Evolutionary conservation across 2,888 invertebrate species (phyloP), one percentile per base, ranked within the genome.

Genomic region (Romanomermis culicivorax): DNA sequence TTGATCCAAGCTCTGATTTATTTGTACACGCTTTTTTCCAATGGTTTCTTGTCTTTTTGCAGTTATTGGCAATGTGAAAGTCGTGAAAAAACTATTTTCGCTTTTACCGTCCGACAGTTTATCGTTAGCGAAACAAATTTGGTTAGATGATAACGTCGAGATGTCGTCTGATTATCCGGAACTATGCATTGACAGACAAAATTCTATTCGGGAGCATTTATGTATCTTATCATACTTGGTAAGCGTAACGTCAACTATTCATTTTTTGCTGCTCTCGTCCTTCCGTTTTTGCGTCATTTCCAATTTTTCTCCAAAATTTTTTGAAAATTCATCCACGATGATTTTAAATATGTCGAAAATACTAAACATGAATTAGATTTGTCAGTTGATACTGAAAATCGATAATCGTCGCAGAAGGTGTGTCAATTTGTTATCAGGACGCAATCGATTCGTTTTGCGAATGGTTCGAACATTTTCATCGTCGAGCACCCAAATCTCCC

Each of bases 401-500:
- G n/a, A 14, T 42, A 11, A n/a, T n/a, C n/a, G n/a, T n/a, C n/a
- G n/a, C n/a, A 7, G 27, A 3, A 7, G 23, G 4, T 24, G 17
- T 52, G 3, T 42, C 4, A 7, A 29, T 55, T 53, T 59, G 43
- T 24, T 61, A 61, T n/a, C 61, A 76, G 75, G 81, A 83, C 64
- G 86, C 85, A 2, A 77, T 85, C 58, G 85, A 88, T 70, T 79
- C 82, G 4, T 89, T 87, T 71, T 80, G 81, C 59, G 82, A 84
- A 63, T 91, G 89, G 89, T 83, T 83, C 61, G 78, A 81, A 60
- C 80, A 83, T 64, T 83, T 77, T 61, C 80, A 85, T 65, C 80
- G 83, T 65, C 80, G 79, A 1, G 80, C 80, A 68, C 91, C 89
- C 0, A 57, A 60, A 17, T 62, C 64, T 56, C 73, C 73, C 2